Evolutionary conservation across 2,113 vertebrate genomes (phyloP).

Genomic region (Brachionichthys hirsutus): DNA sequence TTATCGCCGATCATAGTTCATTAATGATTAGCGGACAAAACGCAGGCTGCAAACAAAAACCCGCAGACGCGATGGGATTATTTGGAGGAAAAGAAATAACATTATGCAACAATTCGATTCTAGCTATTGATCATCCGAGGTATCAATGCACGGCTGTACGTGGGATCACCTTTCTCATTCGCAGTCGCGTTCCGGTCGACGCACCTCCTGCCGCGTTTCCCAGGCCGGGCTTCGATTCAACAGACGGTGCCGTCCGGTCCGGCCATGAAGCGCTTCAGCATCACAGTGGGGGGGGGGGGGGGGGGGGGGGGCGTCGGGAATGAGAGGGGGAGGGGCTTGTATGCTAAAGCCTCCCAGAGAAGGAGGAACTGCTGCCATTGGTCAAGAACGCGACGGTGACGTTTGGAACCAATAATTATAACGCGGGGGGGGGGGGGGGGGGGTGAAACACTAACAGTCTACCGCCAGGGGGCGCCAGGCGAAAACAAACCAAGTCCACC

Average conservation of each 20-base stretch:
- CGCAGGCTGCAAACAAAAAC: constrained; percentile 3
- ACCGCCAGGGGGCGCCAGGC: constrained; percentile 48
- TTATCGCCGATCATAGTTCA: constrained; percentile 48
- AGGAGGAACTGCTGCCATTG: constrained; percentile 35
- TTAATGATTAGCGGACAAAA: not conserved
- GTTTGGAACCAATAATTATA: constrained; percentile 55
- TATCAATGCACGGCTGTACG: not conserved
- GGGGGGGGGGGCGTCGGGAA: constrained; percentile 6
- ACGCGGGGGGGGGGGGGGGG: too few species aligned
- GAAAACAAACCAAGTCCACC: not conserved
- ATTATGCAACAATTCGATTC: not conserved
- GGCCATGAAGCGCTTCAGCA: constrained; percentile 7
- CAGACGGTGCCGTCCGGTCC: constrained; percentile 20
- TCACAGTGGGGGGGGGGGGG: constrained; percentile 19
- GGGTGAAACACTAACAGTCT: fast-evolving
- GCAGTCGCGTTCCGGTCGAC: constrained; percentile 26
- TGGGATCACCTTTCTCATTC: constrained; percentile 41
- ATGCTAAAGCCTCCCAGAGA: constrained; percentile 2
- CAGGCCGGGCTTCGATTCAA: constrained; percentile 21
- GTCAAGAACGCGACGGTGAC: constrained; percentile 23
- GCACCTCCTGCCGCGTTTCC: constrained; percentile 7
- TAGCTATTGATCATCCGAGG: not conserved
- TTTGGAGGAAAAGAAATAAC: not conserved
- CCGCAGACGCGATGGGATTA: not conserved
- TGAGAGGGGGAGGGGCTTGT: constrained; percentile 40